Conservation (phyloP, 2,113 vertebrate species). For the Chaetura pelagica region DNA sequence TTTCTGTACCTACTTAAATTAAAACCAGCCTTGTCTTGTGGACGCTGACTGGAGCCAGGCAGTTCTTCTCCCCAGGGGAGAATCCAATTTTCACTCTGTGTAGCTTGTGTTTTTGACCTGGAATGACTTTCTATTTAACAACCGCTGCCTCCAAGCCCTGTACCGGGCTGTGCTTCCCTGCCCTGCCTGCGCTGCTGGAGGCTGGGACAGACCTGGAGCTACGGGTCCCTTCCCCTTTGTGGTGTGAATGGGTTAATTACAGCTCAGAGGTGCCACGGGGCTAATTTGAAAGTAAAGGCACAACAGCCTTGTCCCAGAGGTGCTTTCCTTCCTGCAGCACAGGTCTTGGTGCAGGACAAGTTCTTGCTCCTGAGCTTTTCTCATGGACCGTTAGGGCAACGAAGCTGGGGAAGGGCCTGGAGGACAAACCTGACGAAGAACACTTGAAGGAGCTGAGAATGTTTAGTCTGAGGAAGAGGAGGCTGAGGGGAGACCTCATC, state of each 20-base stretch:
- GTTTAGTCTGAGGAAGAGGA: no score
- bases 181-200: background rate
- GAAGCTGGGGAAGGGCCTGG: no score
- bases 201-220: background rate
- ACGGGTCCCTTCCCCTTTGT: no score
- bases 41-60: constrained; percentile 53
- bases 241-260: background rate
- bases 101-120: constrained; percentile 53
- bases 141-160: background rate
- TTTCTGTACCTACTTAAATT: constrained; percentile 64
- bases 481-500: no score
- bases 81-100: constrained; percentile 56
- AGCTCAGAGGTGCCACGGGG: background rate
- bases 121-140: constrained; percentile 54
- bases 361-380: background rate
- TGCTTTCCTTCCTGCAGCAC: background rate
- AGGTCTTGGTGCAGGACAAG: background rate
- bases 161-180: background rate
- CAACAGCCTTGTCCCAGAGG: background rate
- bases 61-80: constrained; percentile 52
- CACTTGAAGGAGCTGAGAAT: no score
- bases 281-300: background rate
- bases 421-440: no score
- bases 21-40: constrained; percentile 50
- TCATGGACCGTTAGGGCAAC: background rate